Evolutionary conservation across 2,888 invertebrate species (phyloP).

Genomic region (Perizoma flavofasciatum): DNA sequence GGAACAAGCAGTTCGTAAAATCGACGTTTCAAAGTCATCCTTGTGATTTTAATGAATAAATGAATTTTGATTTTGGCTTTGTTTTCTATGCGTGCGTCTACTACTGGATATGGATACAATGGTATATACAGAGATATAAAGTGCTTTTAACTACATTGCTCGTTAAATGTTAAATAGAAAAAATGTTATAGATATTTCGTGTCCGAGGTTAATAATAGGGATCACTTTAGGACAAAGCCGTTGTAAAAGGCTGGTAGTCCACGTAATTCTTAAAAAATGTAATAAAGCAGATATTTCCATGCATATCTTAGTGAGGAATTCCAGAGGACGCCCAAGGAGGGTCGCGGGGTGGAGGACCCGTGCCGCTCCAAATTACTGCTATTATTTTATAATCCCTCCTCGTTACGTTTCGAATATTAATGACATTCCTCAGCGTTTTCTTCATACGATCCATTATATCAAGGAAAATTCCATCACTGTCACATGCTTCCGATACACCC

Average conservation of each 20-base stretch:
- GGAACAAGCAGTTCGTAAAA: too few species aligned
- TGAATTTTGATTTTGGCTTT: too few species aligned
- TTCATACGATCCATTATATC: constrained; percentile 66
- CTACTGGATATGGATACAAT: too few species aligned
- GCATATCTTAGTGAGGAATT: constrained; percentile 80
- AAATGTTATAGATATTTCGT: background rate
- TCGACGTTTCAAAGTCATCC: too few species aligned
- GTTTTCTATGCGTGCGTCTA: too few species aligned
- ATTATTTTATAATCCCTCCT: constrained; percentile 83
- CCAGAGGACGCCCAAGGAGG: constrained; percentile 52
- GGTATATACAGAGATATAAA: too few species aligned
- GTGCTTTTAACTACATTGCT: too few species aligned
- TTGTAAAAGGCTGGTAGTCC: constrained; percentile 42
- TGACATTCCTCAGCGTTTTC: constrained; percentile 77
- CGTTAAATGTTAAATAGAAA: background rate
- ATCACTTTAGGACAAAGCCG: constrained; percentile 14
- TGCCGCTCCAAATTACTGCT: constrained; percentile 81
- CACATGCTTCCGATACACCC: constrained; percentile 54
- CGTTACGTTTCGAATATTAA: constrained; percentile 83
- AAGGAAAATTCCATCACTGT: constrained; percentile 68
- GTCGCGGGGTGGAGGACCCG: constrained; percentile 53
- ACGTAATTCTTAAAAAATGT: constrained; percentile 71
- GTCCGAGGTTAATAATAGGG: background rate
- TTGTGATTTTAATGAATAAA: too few species aligned
- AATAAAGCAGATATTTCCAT: constrained; percentile 79